phyloP scores from a whole-genome alignment of 2,113 vertebrate genomes.

The Otocyon megalotis region DNA sequence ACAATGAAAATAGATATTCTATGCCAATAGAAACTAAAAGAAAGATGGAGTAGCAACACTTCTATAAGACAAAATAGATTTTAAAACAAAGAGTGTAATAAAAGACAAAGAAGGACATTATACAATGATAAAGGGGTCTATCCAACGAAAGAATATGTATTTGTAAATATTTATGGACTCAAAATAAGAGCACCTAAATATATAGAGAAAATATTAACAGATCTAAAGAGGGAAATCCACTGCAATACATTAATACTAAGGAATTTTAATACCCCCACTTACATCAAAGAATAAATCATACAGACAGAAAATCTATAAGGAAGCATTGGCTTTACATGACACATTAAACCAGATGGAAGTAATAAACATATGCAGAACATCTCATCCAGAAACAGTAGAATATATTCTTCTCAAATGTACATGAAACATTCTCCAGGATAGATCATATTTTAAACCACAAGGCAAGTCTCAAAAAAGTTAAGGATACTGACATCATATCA shows the following conservation, averaged over 20 bases:
- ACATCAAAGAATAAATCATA: no score
- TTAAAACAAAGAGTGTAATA: not conserved
- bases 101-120: not conserved
- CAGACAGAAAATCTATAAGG: no score
- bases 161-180: not conserved
- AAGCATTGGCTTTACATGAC: no score
- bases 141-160: not conserved
- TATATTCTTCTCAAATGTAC: not conserved
- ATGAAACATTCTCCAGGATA: not conserved
- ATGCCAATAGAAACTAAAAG: not conserved
- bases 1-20: not conserved
- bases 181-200: no score
- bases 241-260: no score
- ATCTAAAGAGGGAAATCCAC: no score
- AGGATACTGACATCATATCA: not conserved
- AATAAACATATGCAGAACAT: no score
- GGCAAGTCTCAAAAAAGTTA: not conserved
- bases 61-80: not conserved
- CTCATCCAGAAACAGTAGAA: not conserved
- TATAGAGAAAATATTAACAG: no score
- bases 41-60: not conserved
- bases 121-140: not conserved
- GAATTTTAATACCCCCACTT: no score
- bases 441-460: not conserved
- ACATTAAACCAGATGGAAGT: no score